Evolutionary conservation across 2,113 vertebrate genomes (phyloP).

Genomic region (Brachyistius frenatus): DNA sequence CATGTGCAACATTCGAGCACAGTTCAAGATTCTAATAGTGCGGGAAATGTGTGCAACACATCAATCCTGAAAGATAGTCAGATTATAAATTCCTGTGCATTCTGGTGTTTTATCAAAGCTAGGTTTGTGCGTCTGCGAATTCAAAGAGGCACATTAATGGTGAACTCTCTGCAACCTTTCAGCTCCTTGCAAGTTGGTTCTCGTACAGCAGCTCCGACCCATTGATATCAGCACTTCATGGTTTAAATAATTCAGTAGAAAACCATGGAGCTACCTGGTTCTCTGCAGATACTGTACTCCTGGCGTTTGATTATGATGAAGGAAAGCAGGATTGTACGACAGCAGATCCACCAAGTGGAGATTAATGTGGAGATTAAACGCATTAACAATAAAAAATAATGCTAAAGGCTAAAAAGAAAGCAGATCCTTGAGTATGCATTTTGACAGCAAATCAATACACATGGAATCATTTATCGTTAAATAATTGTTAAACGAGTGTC

Average conservation of each 20-base stretch:
- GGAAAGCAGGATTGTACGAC: conserved; percentile 19
- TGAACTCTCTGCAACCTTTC: conserved; percentile 80
- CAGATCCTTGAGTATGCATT: background rate
- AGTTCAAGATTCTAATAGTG: background rate
- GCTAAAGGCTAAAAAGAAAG: conserved; percentile 10
- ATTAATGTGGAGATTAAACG: conserved; percentile 6
- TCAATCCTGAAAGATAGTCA: background rate
- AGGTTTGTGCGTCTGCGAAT: conserved; percentile 26
- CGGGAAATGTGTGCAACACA: background rate
- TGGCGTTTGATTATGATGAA: conserved; percentile 49
- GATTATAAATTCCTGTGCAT: conserved; percentile 7
- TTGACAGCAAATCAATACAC: background rate
- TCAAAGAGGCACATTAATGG: conserved; percentile 63
- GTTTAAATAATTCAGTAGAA: conserved; percentile 81
- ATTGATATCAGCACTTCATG: conserved; percentile 76
- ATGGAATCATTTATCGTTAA: background rate
- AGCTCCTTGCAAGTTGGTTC: conserved; percentile 61
- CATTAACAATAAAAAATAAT: background rate
- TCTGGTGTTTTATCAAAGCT: conserved; percentile 38
- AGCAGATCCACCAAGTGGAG: conserved; percentile 11
- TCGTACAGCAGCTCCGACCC: conserved; percentile 58
- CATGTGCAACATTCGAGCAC: background rate
- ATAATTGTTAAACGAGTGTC: background rate
- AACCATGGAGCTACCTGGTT: conserved; percentile 64
- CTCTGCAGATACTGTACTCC: conserved; percentile 59